Base-by-base conservation (phyloP, 2,113 vertebrate species). In the Triplophysa dalaica region DNA sequence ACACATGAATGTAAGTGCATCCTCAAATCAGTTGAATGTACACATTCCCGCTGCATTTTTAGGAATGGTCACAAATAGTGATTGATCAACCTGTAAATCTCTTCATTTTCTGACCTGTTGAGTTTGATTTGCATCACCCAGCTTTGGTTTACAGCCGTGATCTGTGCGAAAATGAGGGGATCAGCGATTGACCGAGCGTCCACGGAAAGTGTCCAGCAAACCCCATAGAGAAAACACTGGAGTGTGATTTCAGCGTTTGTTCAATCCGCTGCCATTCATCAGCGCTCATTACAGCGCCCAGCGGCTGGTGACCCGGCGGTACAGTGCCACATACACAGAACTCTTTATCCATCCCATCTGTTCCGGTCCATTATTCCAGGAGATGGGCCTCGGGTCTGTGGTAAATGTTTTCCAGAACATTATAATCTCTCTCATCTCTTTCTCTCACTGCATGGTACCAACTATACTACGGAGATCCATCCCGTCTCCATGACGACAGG, bases 311-410 rank as follows among this genome's bases (percentile, higher is more conserved):
- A 81, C 79, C 75, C 58, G 70, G 72, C 60, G 66, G 83, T 79
- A 69, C 85, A 83, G 62, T 62, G 61, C 80, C 65, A 84, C 61
- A 68, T 69, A 75, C 50, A 82, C 65, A 79, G 70, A 81, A 76
- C 78, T 63, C 74, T 84, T 78, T 75, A 79, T 85, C 82, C 75
- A 56, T 43, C 69, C 75, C 85, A 86, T 86, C 83, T 83, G 85
- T 83, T 83, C 77, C 83, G 81, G 68, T 29, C 81, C 83, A 85
- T 83, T 86, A 85, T 76, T 72, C 56, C 67, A 41, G 76, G 73
- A 79, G 73, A 86, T 86, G 79, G 72, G 72, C 41, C 74, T 38
- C 67, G 70, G 43, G 82, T 64, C 48, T 78, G 50, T 6, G 19
- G 64, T 81, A 81, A 85, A 85, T 69, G 76, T 72, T 70, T 81